A percentile compares a stretch with the other conserved stretches of the same genome.
Conservation (phyloP, 1,140 invertebrate species). For the Dermatophagoides farinae region DNA sequence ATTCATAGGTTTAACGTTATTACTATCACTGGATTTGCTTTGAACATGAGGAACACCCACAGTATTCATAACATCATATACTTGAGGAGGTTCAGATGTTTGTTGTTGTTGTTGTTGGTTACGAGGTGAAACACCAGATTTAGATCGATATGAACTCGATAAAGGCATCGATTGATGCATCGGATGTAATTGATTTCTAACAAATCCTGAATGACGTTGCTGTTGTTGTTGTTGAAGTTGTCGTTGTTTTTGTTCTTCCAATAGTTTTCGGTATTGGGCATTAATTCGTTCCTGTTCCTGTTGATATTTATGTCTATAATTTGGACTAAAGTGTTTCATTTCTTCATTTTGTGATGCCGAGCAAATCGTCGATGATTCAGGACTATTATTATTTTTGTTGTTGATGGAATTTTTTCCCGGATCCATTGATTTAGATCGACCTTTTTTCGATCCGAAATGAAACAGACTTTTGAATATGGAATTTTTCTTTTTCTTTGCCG, state of each 20-base stretch:
- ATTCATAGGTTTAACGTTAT: neutral
- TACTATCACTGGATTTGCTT: neutral
- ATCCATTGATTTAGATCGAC: neutral
- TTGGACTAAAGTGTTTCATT: slow-evolving; percentile 4
- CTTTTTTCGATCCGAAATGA: slow-evolving; percentile 14
- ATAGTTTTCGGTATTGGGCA: slow-evolving; percentile 28
- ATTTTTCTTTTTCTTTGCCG: slow-evolving; percentile 12
- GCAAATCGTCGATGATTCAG: neutral
- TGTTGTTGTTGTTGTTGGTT: neutral
- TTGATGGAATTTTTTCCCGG: neutral
- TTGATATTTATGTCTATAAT: slow-evolving; percentile 6
- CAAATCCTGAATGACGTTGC: neutral
- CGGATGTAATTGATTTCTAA: slow-evolving; percentile 1
- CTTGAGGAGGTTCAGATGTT: neutral
- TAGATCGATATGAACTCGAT: neutral
- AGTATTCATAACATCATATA: neutral
- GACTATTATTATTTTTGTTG: neutral
- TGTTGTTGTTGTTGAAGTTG: slow-evolving; percentile 12
- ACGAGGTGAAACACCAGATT: neutral
- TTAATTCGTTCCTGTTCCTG: slow-evolving; percentile 24
- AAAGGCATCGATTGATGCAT: neutral
- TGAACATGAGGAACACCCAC: neutral
- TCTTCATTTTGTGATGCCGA: neutral
- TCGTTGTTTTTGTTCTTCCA: slow-evolving; percentile 23
- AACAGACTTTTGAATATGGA: slow-evolving; percentile 14